phyloP scores from a whole-genome alignment of 2,797 vertebrate species.

The Mallotus villosus region DNA sequence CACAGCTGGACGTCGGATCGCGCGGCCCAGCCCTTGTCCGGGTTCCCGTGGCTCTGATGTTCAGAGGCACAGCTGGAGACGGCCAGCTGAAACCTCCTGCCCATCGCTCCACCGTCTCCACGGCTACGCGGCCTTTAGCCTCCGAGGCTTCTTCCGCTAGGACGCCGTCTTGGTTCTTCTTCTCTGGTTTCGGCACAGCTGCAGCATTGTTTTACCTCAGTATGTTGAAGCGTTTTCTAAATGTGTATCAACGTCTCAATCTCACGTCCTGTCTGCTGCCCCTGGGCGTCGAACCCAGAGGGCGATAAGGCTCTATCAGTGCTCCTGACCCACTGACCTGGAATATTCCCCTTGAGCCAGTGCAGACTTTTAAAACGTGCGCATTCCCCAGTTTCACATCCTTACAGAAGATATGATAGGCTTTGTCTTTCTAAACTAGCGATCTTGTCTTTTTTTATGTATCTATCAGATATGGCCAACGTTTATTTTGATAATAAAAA shows the following conservation, averaged over 20 bases:
- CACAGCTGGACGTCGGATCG: slow-evolving; percentile 35
- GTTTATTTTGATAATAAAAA: not conserved
- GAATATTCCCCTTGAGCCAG: not conserved
- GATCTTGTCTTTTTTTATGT: not conserved
- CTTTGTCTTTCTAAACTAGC: not conserved
- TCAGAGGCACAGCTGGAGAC: slow-evolving; percentile 61
- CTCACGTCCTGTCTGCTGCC: not conserved
- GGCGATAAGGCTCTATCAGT: not conserved
- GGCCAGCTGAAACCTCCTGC: slow-evolving; percentile 48
- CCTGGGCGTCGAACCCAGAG: not conserved
- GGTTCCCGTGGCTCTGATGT: slow-evolving; percentile 54
- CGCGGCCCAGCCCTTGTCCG: slow-evolving; percentile 22
- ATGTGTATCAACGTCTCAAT: not conserved
- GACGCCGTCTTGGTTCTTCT: slow-evolving; percentile 56
- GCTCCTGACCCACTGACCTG: slow-evolving; percentile 5
- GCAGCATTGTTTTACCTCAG: slow-evolving; percentile 36
- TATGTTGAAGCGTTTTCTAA: slow-evolving; percentile 1
- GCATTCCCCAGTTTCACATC: not conserved
- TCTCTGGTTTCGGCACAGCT: slow-evolving; percentile 51
- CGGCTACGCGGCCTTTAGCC: slow-evolving; percentile 65
- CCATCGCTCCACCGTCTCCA: slow-evolving; percentile 52
- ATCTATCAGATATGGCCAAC: not conserved
- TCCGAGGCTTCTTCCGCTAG: slow-evolving; percentile 53
- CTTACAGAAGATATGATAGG: not conserved
- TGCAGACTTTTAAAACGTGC: not conserved